Conservation (phyloP, 2,113 vertebrate species). For the Marcusenius ussheri region DNA sequence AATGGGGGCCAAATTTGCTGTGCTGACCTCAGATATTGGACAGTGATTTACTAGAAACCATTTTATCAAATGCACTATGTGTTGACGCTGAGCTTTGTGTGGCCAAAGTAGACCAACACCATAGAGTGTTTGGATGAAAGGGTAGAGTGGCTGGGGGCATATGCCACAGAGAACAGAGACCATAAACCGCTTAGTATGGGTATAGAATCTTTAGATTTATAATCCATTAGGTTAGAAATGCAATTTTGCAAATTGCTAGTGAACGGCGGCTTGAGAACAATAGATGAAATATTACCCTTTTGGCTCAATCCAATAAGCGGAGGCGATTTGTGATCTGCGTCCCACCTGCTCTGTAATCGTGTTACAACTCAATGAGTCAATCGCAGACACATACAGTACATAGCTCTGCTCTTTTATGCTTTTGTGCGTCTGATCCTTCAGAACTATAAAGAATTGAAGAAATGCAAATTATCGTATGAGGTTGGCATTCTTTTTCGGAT, state of each 20-base stretch:
- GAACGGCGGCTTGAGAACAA: slow-evolving; percentile 62
- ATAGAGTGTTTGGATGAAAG: not conserved
- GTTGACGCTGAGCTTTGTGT: not conserved
- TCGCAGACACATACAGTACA: slow-evolving; percentile 53
- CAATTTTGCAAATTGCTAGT: slow-evolving; percentile 65
- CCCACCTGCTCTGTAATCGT: slow-evolving; percentile 66
- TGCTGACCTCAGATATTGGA: slow-evolving; percentile 30
- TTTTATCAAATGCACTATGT: not conserved
- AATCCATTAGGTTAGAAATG: slow-evolving; percentile 59
- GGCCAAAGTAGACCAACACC: not conserved
- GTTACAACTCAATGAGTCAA: slow-evolving; percentile 56
- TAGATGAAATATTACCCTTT: slow-evolving; percentile 69
- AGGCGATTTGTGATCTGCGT: slow-evolving; percentile 54
- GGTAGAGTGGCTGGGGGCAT: slow-evolving; percentile 26
- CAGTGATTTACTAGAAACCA: not conserved
- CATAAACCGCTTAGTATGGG: slow-evolving; percentile 52
- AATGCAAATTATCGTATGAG: not conserved
- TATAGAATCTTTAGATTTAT: slow-evolving; percentile 50
- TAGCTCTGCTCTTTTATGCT: slow-evolving; percentile 37
- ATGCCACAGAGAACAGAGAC: slow-evolving; percentile 31
- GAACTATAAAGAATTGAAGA: not conserved
- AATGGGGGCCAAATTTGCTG: slow-evolving; percentile 31
- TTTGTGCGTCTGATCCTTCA: not conserved
- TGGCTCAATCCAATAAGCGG: slow-evolving; percentile 64
- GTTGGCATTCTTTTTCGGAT: not conserved